Conservation (phyloP, 23 tunicate genomes). For the Ascidia mentula region DNA sequence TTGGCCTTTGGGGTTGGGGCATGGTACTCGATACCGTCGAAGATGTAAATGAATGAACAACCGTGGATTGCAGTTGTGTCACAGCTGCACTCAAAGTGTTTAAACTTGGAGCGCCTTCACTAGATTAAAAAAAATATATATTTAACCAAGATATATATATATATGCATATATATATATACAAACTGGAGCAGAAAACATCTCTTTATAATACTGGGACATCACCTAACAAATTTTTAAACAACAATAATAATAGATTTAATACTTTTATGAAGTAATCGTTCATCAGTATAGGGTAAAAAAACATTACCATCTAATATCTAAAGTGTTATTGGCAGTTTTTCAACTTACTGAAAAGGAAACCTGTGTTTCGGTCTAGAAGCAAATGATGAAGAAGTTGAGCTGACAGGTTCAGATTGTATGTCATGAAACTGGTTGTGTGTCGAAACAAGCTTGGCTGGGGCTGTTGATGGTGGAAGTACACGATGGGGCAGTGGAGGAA, state of each 20-base stretch:
- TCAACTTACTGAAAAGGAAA: constrained; percentile 16
- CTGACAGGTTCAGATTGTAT: neutral
- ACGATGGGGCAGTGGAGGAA: constrained; percentile 26
- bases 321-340: too few relatives aligned
- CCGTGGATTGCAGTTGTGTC: constrained; percentile 25
- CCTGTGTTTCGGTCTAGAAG: constrained; percentile 17
- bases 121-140: constrained; percentile 14
- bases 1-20: constrained; percentile 23
- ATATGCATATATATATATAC: too few relatives aligned
- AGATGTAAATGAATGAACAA: constrained; percentile 26
- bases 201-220: too few relatives aligned
- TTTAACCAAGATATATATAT: too few relatives aligned
- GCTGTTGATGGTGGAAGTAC: constrained; percentile 33
- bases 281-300: too few relatives aligned
- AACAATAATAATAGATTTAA: too few relatives aligned
- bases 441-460: constrained; percentile 10
- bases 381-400: constrained; percentile 20
- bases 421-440: constrained; percentile 22
- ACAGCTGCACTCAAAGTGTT: constrained; percentile 31
- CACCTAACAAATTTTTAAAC: too few relatives aligned
- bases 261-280: too few relatives aligned
- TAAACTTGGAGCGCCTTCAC: neutral
- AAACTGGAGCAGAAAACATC: too few relatives aligned
- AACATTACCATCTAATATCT: too few relatives aligned
- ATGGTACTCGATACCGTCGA: constrained; percentile 9